phyloP scores from a whole-genome alignment of 2,797 vertebrate genomes.

The Diplodus puntazzo region DNA sequence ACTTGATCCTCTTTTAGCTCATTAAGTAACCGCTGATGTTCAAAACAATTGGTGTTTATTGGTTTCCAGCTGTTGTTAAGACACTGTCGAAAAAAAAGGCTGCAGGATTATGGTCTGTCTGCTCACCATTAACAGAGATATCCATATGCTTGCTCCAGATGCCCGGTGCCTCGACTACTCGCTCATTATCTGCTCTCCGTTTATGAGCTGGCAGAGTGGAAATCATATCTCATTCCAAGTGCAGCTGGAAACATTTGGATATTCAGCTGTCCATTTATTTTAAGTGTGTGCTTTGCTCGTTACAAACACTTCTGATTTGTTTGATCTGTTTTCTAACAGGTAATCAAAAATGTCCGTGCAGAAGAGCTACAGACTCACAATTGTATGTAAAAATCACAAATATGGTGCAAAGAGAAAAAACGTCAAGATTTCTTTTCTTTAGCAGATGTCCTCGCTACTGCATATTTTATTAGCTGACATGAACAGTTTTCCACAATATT shows the following conservation, averaged over 20 bases:
- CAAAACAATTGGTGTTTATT: constrained; percentile 66
- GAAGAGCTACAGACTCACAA: background rate
- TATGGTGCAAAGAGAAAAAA: background rate
- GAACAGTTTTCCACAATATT: background rate
- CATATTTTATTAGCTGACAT: background rate
- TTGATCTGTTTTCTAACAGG: constrained; percentile 27
- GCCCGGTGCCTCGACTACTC: constrained; percentile 59
- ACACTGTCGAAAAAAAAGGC: constrained; percentile 49
- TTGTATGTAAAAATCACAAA: background rate
- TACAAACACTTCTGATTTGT: constrained; percentile 43
- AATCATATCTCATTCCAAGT: constrained; percentile 63
- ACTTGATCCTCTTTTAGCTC: constrained; percentile 47
- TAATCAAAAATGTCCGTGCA: constrained; percentile 18
- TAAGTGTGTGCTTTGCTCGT: constrained; percentile 51
- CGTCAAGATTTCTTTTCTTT: background rate
- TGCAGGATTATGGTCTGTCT: constrained; percentile 67
- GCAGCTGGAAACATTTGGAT: constrained; percentile 69
- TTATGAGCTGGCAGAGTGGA: constrained; percentile 63
- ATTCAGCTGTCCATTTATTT: constrained; percentile 63
- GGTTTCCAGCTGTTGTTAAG: constrained; percentile 75
- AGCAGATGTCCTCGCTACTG: background rate
- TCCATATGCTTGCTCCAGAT: constrained; percentile 79
- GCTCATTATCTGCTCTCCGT: constrained; percentile 73
- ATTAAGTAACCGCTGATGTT: constrained; percentile 56
- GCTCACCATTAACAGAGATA: constrained; percentile 63